Percentiles rank a stretch among this genome's conserved stretches.
Conservation (phyloP, 2,797 vertebrate genomes). For the Bovichtus variegatus region DNA sequence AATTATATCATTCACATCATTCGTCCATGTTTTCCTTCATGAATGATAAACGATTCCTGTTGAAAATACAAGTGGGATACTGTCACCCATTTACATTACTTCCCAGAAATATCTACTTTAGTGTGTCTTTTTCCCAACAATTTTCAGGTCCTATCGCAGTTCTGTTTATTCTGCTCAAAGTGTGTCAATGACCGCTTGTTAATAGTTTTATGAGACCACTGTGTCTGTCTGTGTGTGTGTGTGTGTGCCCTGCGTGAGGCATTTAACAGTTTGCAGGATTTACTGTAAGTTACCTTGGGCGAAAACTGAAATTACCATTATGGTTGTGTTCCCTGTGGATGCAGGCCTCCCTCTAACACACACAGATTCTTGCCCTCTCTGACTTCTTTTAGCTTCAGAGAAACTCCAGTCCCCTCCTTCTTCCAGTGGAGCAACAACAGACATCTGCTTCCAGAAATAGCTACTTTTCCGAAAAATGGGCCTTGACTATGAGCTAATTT, state of each 20-base stretch:
- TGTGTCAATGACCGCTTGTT: constrained; percentile 4
- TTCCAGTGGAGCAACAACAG: background rate
- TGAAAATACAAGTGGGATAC: constrained; percentile 27
- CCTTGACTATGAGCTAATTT: background rate
- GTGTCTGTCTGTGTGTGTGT: background rate
- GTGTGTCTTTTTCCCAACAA: constrained; percentile 16
- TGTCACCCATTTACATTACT: constrained; percentile 30
- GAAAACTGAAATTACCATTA: constrained; percentile 21
- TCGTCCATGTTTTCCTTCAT: constrained; percentile 43
- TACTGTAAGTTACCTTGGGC: constrained; percentile 64
- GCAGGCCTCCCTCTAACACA: background rate
- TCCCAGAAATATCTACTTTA: constrained; percentile 62
- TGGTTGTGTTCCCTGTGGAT: background rate
- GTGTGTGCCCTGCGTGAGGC: constrained; percentile 3
- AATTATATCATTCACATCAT: constrained; percentile 8
- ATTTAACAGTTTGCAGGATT: constrained; percentile 15
- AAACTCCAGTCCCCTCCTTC: constrained; percentile 6
- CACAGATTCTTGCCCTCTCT: background rate
- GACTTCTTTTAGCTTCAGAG: constrained; percentile 28
- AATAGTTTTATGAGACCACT: constrained; percentile 18
- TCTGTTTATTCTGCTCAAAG: background rate
- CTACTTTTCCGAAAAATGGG: constrained; percentile 10
- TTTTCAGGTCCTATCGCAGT: constrained; percentile 9
- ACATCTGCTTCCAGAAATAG: constrained; percentile 26
- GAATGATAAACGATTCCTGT: constrained; percentile 52